Percentiles rank a stretch among this genome's conserved stretches.
These are phyloP conservation scores for Pseudochaenichthys georgianus DNA, from an alignment of 2,797 vertebrate genomes.

Conservation along the genomic window DNA sequence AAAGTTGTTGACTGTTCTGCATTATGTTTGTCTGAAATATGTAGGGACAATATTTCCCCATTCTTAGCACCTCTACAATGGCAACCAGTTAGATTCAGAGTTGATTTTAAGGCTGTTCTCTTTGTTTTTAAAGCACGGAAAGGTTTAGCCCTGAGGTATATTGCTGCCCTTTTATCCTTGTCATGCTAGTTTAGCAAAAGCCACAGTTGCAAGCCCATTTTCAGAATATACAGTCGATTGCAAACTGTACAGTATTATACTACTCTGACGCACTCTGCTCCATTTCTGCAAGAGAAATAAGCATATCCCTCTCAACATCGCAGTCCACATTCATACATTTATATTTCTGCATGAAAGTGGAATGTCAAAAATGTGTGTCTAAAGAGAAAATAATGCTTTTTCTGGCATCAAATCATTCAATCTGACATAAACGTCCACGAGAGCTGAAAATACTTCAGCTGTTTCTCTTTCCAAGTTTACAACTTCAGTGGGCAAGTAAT, in stretches of 20 bases:
- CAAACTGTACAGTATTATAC: not conserved
- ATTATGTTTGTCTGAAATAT: not conserved
- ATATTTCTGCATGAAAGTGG: conserved; percentile 24
- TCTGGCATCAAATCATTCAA: not conserved
- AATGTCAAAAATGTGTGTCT: conserved; percentile 24
- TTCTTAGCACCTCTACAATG: too few relatives aligned
- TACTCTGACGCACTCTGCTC: not conserved
- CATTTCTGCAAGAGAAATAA: not conserved
- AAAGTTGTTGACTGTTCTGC: not conserved
- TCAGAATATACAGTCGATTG: not conserved
- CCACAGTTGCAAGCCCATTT: not conserved
- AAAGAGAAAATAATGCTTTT: not conserved
- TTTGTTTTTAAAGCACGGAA: too few relatives aligned
- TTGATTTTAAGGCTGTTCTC: too few relatives aligned
- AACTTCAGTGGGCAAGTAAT: not conserved
- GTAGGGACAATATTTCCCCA: too few relatives aligned
- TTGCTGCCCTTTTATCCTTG: too few relatives aligned
- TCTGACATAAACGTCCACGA: conserved; percentile 1
- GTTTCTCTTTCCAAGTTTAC: not conserved
- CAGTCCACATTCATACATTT: conserved; percentile 4
- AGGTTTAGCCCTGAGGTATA: too few relatives aligned
- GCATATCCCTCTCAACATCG: not conserved
- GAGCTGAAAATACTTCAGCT: not conserved
- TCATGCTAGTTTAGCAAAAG: not conserved
- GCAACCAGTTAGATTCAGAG: too few relatives aligned